Conservation (phyloP, 2,888 invertebrate genomes). For the Drosophila buzzatii region DNA sequence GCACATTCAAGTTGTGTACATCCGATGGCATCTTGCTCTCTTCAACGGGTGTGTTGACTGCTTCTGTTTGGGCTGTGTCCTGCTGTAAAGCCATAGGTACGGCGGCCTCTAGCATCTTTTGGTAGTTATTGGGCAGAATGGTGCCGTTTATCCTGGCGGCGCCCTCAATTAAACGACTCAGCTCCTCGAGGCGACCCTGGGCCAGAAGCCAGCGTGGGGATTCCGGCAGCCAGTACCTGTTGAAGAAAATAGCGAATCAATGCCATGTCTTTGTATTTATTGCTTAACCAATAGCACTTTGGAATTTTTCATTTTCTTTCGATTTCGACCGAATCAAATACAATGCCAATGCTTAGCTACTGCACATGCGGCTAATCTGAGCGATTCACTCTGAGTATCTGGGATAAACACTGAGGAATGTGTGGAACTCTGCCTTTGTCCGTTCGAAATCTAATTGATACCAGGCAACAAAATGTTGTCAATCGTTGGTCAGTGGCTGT, state of each 20-base stretch:
- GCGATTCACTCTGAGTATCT: constrained; percentile 17
- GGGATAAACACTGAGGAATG: constrained; percentile 67
- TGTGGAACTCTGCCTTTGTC: constrained; percentile 58
- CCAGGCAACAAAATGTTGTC: constrained; percentile 58
- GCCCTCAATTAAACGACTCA: constrained; percentile 88
- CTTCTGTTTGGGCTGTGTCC: constrained; percentile 28
- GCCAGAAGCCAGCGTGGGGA: constrained; percentile 92
- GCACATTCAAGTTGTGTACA: constrained; percentile 37
- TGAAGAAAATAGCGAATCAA: constrained; percentile 35
- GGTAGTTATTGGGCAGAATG: constrained; percentile 88
- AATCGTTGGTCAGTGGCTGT: constrained; percentile 61
- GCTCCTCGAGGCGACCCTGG: constrained; percentile 89
- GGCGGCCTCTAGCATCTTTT: constrained; percentile 87
- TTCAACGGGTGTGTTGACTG: constrained; percentile 14
- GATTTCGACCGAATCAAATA: constrained; percentile 30
- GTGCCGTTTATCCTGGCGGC: constrained; percentile 89
- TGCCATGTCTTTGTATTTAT: constrained; percentile 53
- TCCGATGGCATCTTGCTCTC: constrained; percentile 65
- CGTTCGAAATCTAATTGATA: constrained; percentile 70
- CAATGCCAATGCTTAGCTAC: constrained; percentile 11
- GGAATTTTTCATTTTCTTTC: constrained; percentile 74
- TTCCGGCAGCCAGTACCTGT: constrained; percentile 91
- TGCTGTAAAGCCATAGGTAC: constrained; percentile 76
- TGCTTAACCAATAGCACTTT: constrained; percentile 57
- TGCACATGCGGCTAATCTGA: constrained; percentile 41